Percentiles rank a stretch among this genome's conserved stretches.
Evolutionary conservation across 2,113 vertebrate genomes (phyloP).

Genomic region (Gorsachius goisagi): DNA sequence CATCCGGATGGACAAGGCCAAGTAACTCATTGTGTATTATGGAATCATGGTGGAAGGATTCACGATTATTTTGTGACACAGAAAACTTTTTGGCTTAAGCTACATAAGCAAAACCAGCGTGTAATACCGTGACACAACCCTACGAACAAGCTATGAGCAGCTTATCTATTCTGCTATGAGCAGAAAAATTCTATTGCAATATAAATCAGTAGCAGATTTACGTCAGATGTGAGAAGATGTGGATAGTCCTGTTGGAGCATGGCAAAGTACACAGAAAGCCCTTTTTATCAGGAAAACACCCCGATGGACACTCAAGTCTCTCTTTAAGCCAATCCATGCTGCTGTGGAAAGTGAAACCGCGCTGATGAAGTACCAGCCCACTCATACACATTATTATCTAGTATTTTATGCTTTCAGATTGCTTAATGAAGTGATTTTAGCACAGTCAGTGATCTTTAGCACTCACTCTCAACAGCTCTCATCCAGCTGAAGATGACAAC

Average conservation of each 20-base stretch:
- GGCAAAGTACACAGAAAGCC: not conserved
- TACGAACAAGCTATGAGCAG: rapidly evolving
- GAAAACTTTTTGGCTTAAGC: not conserved
- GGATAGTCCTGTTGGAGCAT: not conserved
- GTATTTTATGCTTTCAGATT: constrained; percentile 13
- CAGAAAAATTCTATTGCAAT: not conserved
- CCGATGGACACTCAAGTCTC: not conserved
- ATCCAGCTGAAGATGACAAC: constrained; percentile 18
- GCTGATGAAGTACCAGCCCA: not conserved
- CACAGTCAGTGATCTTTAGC: not conserved
- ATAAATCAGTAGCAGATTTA: not conserved
- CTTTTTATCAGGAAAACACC: not conserved
- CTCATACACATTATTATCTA: not conserved
- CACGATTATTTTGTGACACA: not conserved
- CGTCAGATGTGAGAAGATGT: not conserved
- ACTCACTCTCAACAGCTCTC: not conserved
- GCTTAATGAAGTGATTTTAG: constrained; percentile 41
- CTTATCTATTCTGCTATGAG: not conserved
- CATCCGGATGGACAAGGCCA: not conserved
- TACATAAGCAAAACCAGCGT: not conserved
- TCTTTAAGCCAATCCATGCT: not conserved
- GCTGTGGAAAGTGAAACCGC: not conserved
- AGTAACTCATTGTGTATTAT: not conserved
- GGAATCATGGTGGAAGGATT: not conserved
- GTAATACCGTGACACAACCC: not conserved